Percentiles rank a stretch among this genome's conserved stretches.
Conservation (phyloP, 1,140 invertebrate genomes). For the Brachionus sp. region DNA sequence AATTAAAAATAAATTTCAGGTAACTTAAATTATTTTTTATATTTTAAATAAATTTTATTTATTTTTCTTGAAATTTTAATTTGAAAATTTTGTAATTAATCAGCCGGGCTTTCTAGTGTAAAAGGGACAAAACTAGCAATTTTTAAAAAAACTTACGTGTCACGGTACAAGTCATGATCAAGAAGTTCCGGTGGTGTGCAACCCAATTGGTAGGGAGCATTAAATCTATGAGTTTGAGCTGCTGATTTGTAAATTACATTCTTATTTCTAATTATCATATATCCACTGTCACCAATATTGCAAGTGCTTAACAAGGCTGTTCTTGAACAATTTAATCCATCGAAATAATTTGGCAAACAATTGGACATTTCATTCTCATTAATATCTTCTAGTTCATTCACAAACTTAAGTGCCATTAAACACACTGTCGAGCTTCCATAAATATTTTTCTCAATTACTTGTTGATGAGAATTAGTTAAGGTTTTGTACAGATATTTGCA, state of each 20-base stretch:
- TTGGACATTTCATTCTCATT: not conserved
- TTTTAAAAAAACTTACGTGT: slow-evolving; percentile 66
- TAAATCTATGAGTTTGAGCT: slow-evolving; percentile 96
- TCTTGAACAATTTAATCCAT: not conserved
- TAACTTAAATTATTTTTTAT: too few relatives aligned
- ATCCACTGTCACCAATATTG: slow-evolving; percentile 97
- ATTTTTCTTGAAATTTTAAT: too few relatives aligned
- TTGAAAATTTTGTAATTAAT: too few relatives aligned
- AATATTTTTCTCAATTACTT: not conserved
- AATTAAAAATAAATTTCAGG: too few relatives aligned
- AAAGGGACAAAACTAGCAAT: too few relatives aligned
- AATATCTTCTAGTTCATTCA: not conserved
- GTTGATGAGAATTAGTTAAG: not conserved
- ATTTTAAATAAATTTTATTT: too few relatives aligned
- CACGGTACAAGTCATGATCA: slow-evolving; percentile 70
- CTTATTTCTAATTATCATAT: slow-evolving; percentile 77
- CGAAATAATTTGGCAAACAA: not conserved
- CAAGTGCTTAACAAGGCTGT: slow-evolving; percentile 64
- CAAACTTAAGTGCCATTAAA: slow-evolving; percentile 16
- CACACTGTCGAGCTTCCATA: slow-evolving; percentile 44
- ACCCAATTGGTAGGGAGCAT: slow-evolving; percentile 93
- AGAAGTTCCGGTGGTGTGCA: slow-evolving; percentile 79
- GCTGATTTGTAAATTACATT: slow-evolving; percentile 83
- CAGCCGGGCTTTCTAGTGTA: too few relatives aligned
- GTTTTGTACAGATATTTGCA: slow-evolving; percentile 38